Percentiles rank a stretch among this genome's conserved stretches.
Evolutionary conservation across 2,888 invertebrate genomes (phyloP).

Genomic region (Bellardia bayeri): DNA sequence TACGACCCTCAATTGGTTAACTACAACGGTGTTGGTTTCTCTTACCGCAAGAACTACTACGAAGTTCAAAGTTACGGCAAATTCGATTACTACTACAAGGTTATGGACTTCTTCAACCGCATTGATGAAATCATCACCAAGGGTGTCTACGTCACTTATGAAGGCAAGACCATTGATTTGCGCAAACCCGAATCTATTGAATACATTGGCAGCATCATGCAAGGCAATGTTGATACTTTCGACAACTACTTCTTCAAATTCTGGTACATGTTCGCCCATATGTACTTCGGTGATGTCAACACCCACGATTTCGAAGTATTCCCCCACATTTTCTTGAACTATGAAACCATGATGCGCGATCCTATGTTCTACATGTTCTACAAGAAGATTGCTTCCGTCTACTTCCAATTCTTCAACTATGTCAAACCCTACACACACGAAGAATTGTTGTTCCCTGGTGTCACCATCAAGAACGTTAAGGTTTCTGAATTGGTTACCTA

Average conservation of each 20-base stretch:
- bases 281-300: slow-evolving; percentile 74
- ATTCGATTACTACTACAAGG: slow-evolving; percentile 75
- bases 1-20: slow-evolving; percentile 87
- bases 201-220: slow-evolving; percentile 85
- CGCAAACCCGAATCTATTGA: slow-evolving; percentile 84
- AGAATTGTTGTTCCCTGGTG: slow-evolving; percentile 86
- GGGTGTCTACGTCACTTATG: slow-evolving; percentile 81
- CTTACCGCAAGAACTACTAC: slow-evolving; percentile 86
- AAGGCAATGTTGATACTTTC: slow-evolving; percentile 84
- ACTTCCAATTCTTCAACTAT: slow-evolving; percentile 86
- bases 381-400: slow-evolving; percentile 86
- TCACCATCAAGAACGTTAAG: slow-evolving; percentile 87
- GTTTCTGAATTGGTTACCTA: slow-evolving; percentile 88
- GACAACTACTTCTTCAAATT: slow-evolving; percentile 77
- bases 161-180: slow-evolving; percentile 76
- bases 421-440: slow-evolving; percentile 87
- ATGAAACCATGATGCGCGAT: slow-evolving; percentile 88
- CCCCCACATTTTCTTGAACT: slow-evolving; percentile 88
- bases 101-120: slow-evolving; percentile 80
- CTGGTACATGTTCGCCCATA: slow-evolving; percentile 74
- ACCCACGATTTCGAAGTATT: slow-evolving; percentile 78
- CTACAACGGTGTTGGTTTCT: slow-evolving; percentile 88
- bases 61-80: slow-evolving; percentile 84
- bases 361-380: slow-evolving; percentile 89
- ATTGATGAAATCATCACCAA: slow-evolving; percentile 84